A percentile compares a stretch with the other conserved stretches of the same genome.
Evolutionary conservation across 2,113 vertebrate genomes (phyloP).

Genomic region (Psettodes erumei): DNA sequence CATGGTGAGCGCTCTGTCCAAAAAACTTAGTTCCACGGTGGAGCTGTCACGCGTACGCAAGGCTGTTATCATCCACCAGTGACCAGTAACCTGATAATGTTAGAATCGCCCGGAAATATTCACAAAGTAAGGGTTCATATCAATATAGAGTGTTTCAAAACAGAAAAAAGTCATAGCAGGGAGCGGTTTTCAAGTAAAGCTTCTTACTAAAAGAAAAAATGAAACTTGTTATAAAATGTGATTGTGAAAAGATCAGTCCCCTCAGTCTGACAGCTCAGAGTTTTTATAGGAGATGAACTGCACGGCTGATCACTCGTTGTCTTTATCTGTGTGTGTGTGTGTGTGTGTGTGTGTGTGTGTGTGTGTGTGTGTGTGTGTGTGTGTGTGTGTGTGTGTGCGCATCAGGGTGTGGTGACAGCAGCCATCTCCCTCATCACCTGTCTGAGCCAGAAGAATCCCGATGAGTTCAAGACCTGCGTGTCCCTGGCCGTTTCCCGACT

Average conservation of each 20-base stretch:
- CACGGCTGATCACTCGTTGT: not conserved
- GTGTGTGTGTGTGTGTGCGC: conserved; percentile 7
- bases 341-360: conserved; percentile 3
- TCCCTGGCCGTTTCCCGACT: conserved; percentile 91
- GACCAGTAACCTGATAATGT: too few relatives aligned
- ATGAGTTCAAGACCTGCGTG: conserved; percentile 94
- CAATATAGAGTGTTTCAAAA: too few relatives aligned
- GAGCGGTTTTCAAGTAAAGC: too few relatives aligned
- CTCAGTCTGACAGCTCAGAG: too few relatives aligned
- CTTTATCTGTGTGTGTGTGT: not conserved
- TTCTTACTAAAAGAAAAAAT: too few relatives aligned
- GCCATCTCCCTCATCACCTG: conserved; percentile 93
- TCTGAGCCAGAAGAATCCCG: conserved; percentile 93
- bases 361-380: conserved; percentile 2
- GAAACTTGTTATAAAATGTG: not conserved
- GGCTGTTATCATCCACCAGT: too few relatives aligned
- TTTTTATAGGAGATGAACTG: too few relatives aligned
- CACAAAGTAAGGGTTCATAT: too few relatives aligned
- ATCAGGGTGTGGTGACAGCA: conserved; percentile 92
- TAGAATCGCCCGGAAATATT: too few relatives aligned
- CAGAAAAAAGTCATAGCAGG: too few relatives aligned
- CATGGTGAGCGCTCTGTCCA: conserved; percentile 83
- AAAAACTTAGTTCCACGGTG: too few relatives aligned
- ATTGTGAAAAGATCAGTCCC: not conserved
- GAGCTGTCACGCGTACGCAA: too few relatives aligned